Percentiles rank a stretch among this genome's conserved stretches.
Conservation (phyloP, 2,797 vertebrate species). For the Pagetopsis macropterus region DNA sequence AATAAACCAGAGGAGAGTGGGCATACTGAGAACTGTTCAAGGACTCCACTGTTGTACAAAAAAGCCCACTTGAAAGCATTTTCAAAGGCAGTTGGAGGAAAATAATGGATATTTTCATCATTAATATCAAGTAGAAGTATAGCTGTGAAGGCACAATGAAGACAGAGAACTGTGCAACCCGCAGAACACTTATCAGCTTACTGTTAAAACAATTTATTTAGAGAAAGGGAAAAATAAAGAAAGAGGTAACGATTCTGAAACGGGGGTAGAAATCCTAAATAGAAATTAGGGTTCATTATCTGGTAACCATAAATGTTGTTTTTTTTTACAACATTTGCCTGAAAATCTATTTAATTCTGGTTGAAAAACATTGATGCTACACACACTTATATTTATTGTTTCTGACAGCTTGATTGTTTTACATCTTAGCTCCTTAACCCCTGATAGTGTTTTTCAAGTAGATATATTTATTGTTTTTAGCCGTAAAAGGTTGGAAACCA, state of each 20-base stretch:
- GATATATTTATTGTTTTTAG: background rate
- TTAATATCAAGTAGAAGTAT: background rate
- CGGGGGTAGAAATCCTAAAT: too few species aligned
- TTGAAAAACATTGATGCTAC: background rate
- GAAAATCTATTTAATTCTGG: too few species aligned
- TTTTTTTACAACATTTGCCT: too few species aligned
- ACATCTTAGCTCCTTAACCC: background rate
- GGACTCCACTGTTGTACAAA: background rate
- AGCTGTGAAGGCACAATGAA: background rate
- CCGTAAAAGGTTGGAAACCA: background rate
- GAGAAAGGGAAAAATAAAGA: too few species aligned
- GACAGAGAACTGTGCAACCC: background rate
- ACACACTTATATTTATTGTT: background rate
- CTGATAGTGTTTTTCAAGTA: background rate
- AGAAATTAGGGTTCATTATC: too few species aligned
- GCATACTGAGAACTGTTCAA: constrained; percentile 1
- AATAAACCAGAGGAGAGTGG: background rate
- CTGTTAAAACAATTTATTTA: too few species aligned
- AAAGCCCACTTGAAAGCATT: constrained; percentile 3
- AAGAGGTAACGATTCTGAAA: too few species aligned
- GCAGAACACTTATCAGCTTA: too few species aligned
- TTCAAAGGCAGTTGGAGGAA: background rate
- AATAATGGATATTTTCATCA: background rate
- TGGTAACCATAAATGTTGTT: too few species aligned
- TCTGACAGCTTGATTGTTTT: background rate